These are phyloP conservation scores for Camelus dromedarius DNA, from an alignment of 2,113 vertebrate genomes.

Conservation along the genomic window DNA sequence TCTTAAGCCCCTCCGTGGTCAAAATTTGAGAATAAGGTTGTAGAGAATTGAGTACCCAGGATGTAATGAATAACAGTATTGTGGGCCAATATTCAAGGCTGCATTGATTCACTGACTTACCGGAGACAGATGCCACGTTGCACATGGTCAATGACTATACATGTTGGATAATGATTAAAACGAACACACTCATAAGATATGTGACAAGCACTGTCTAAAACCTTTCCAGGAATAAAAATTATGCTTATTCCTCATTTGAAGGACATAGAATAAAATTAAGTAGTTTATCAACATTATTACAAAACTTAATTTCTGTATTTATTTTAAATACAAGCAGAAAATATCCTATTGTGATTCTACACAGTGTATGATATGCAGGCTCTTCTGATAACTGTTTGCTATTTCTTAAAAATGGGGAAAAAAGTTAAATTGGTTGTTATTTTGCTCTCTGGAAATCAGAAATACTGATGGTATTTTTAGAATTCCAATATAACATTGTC, in stretches of 20 bases:
- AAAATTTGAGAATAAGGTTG: not conserved
- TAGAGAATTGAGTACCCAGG: not conserved
- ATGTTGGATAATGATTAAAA: not conserved
- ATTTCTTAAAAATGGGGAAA: not conserved
- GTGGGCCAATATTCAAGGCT: not conserved
- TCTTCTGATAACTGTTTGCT: not conserved
- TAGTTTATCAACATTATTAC: not conserved
- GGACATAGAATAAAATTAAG: not conserved
- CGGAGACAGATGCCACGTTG: not conserved
- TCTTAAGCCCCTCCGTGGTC: not conserved
- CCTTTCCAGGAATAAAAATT: not conserved
- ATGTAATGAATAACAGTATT: not conserved
- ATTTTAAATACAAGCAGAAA: not conserved
- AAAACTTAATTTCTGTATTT: not conserved
- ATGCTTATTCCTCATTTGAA: not conserved
- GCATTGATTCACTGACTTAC: not conserved
- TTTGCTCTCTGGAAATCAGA: conserved; percentile 11
- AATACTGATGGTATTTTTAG: not conserved
- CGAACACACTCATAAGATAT: not conserved
- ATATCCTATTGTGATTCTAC: not conserved
- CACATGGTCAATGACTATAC: not conserved
- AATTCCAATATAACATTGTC: not conserved
- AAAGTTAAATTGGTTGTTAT: not conserved
- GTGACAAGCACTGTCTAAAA: not conserved
- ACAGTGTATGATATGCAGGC: not conserved